These are phyloP conservation scores for Brachypodius melanocephalos DNA, from an alignment of 2,113 vertebrate genomes.

Conservation along the genomic window DNA sequence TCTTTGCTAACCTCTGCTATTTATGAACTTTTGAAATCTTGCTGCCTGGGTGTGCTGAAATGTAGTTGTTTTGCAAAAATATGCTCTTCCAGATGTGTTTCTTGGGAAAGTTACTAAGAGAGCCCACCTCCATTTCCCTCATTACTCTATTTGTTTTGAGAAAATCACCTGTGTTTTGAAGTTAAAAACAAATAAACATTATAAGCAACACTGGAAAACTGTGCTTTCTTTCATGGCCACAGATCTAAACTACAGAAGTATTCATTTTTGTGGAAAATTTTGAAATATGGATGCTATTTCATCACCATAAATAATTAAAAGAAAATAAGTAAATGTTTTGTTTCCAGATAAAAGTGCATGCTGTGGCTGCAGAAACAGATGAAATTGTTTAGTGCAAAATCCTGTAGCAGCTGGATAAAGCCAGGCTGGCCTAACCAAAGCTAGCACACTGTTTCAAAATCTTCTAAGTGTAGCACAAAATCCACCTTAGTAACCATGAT, in stretches of 20 bases:
- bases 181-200: conserved; percentile 63
- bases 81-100: conserved; percentile 21
- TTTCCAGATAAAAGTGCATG: not conserved
- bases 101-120: conserved; percentile 37
- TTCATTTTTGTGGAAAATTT: conserved; percentile 27
- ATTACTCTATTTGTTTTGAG: conserved; percentile 46
- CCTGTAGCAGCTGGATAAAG: not conserved
- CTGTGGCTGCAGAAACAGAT: not conserved
- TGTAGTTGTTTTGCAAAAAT: not conserved
- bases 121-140: not conserved
- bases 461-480: not conserved
- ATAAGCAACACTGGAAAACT: conserved; percentile 28
- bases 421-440: not conserved
- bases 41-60: not conserved
- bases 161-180: conserved; percentile 58
- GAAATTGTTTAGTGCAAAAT: not conserved
- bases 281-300: not conserved
- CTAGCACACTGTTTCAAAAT: not conserved
- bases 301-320: conserved; percentile 62
- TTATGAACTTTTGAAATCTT: not conserved
- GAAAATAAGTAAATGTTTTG: not conserved
- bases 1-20: not conserved
- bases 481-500: not conserved
- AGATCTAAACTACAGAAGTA: not conserved
- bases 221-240: conserved; percentile 39